Conservation (phyloP, 2,888 invertebrate species). For the Acanthopleura granulata region DNA sequence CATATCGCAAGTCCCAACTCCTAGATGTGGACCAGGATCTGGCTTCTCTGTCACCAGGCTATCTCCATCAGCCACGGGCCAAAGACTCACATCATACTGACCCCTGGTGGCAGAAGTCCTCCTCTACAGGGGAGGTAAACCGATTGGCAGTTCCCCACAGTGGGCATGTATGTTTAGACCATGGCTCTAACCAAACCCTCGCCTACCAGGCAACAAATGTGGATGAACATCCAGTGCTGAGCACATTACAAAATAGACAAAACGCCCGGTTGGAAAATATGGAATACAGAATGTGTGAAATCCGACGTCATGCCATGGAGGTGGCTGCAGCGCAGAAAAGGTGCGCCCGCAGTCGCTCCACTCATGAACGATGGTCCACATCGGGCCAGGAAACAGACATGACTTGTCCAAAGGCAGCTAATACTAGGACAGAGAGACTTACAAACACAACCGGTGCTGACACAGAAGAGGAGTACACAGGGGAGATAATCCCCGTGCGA, state of each 20-base stretch:
- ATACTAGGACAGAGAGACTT: neutral
- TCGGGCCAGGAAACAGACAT: neutral
- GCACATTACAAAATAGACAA: conserved; percentile 1
- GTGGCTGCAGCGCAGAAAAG: neutral
- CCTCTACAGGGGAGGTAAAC: neutral
- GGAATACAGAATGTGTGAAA: conserved; percentile 6
- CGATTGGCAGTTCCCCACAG: neutral
- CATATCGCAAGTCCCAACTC: neutral
- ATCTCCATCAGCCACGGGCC: neutral
- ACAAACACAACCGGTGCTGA: neutral
- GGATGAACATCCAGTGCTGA: conserved; percentile 2
- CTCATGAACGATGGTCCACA: neutral
- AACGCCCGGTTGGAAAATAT: conserved; percentile 11
- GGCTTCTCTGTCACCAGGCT: neutral
- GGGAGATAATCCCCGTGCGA: conserved; percentile 10
- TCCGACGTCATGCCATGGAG: conserved; percentile 13
- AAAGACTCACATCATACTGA: neutral
- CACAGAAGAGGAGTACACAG: conserved; percentile 5
- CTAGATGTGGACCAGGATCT: conserved; percentile 12
- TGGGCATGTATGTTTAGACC: neutral
- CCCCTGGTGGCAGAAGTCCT: neutral
- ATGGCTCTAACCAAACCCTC: too few species aligned
- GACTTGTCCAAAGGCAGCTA: neutral
- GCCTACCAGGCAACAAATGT: neutral
- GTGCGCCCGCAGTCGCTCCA: neutral